Conservation (phyloP, 2,888 invertebrate genomes). For the Harpalus rubripes region DNA sequence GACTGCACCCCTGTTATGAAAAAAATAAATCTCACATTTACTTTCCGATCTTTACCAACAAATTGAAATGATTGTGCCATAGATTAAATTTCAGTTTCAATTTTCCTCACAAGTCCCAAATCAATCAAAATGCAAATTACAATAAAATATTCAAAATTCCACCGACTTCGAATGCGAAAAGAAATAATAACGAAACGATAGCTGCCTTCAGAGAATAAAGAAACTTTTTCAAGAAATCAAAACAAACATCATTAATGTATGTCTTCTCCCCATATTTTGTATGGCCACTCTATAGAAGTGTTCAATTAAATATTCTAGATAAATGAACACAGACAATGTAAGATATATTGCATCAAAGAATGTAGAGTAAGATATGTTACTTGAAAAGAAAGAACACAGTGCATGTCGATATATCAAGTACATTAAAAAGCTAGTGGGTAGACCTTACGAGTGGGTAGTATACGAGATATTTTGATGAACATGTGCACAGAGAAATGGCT, state of each 20-base stretch:
- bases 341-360: neutral
- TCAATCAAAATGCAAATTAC: constrained; percentile 43
- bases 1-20: too few relatives aligned
- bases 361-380: neutral
- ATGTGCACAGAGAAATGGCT: neutral
- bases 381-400: neutral
- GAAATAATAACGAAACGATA: constrained; percentile 13
- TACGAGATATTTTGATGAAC: neutral
- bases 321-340: too few relatives aligned
- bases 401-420: neutral
- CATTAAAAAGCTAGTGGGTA: neutral
- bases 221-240: neutral
- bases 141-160: constrained; percentile 37
- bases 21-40: neutral
- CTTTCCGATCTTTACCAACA: neutral
- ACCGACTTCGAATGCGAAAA: neutral
- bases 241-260: neutral
- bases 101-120: constrained; percentile 16
- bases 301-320: too few relatives aligned
- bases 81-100: constrained; percentile 37
- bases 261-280: too few relatives aligned
- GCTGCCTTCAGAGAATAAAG: neutral
- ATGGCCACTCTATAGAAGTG: too few relatives aligned
- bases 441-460: neutral
- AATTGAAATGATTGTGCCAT: neutral